Conservation (phyloP, 2,888 invertebrate genomes). For the Rotaria magnacalcarata region DNA sequence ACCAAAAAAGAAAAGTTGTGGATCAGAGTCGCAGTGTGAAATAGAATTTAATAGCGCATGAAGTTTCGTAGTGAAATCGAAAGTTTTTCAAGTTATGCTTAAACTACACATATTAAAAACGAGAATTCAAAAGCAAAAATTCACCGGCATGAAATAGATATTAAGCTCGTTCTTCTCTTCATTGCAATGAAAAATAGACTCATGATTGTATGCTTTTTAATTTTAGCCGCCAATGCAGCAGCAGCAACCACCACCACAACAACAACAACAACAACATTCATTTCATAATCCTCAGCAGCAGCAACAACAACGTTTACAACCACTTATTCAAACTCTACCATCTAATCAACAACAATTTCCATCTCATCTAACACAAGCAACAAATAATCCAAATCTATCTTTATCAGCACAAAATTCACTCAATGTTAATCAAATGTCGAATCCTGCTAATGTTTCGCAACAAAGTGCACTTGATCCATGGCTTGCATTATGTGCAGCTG, state of each 20-base stretch:
- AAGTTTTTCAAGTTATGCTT: too few species aligned
- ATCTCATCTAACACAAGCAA: neutral
- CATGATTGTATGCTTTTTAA: neutral
- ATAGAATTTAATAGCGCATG: too few species aligned
- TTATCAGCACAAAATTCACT: neutral
- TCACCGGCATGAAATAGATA: too few species aligned
- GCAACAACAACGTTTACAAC: neutral
- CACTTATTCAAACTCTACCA: neutral
- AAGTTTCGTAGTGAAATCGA: too few species aligned
- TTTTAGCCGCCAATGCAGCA: neutral
- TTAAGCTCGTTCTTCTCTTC: too few species aligned
- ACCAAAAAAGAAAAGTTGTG: too few species aligned
- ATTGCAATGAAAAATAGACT: neutral
- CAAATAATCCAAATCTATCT: neutral
- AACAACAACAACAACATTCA: neutral
- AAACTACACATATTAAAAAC: too few species aligned
- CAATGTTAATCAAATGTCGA: neutral
- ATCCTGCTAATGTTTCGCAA: neutral
- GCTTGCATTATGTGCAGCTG: slow-evolving; percentile 1
- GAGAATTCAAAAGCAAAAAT: too few species aligned
- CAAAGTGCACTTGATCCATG: neutral
- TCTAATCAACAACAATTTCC: neutral
- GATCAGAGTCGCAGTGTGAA: too few species aligned
- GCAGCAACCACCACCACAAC: neutral
- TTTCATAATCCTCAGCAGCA: neutral